Conservation (phyloP, 2,113 vertebrate species). For the Choloepus hoffmanni region DNA sequence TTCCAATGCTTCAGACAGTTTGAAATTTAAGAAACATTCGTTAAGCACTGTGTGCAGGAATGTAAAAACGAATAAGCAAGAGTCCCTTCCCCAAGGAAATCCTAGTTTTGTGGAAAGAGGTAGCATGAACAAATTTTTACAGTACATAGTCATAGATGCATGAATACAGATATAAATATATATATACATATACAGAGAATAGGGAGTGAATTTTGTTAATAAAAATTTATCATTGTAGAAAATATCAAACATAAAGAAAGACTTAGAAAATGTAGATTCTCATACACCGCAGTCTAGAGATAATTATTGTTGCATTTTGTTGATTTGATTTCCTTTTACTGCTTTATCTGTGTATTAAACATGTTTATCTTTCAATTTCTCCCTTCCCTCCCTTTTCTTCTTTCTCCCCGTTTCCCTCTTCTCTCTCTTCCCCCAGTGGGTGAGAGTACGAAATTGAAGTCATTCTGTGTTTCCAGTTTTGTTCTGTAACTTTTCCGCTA, state of each 20-base stretch:
- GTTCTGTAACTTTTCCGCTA: not conserved
- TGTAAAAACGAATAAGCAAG: not conserved
- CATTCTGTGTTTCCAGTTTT: not conserved
- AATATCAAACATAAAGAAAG: not conserved
- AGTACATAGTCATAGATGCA: not conserved
- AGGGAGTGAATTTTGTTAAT: not conserved
- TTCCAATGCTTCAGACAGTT: not conserved
- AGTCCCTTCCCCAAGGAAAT: not conserved
- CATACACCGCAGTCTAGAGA: not conserved
- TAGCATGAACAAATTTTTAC: not conserved
- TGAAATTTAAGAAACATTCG: constrained; percentile 34
- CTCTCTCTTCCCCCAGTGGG: not conserved
- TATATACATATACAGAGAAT: not conserved
- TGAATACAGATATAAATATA: not conserved
- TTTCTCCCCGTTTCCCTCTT: not conserved
- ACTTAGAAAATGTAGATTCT: not conserved
- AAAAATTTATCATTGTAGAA: not conserved
- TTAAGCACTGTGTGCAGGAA: not conserved
- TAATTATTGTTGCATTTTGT: not conserved
- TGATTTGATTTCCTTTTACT: not conserved
- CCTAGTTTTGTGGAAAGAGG: not conserved
- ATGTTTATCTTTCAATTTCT: not conserved
- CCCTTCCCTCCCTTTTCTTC: not conserved
- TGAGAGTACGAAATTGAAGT: not conserved
- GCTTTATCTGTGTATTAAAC: not conserved